Evolutionary conservation across 2,797 vertebrate genomes (phyloP), one percentile per base, ranked within the genome.

Genomic region (Gephyroberyx darwinii): DNA sequence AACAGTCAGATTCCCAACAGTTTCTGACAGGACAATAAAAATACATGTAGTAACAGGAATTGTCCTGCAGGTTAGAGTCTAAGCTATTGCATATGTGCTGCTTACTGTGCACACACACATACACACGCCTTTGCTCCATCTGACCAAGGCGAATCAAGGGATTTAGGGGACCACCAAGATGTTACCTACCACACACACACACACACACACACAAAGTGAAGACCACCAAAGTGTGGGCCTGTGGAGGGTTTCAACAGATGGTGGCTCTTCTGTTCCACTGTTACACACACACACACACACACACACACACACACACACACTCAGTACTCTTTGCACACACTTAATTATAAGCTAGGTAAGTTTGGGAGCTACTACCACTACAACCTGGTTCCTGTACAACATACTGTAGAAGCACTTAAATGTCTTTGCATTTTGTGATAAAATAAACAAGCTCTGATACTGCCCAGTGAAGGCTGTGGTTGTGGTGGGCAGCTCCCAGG

Each of bases 191-290:
- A 52, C 70, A 69, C 63, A 68, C 61, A 67, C 12, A 52, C 70
- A 65, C 63, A 53, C 31, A 63, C 45, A 70, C 43, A 65, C 37
- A 71, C 51, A 64, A 71, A 22, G 33, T 22, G 45, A 69, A 31
- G 83, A 85, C 79, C 82, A 86, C 82, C 84, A 73, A 68, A 72
- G 83, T 56, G 68, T 54, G 63, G 77, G 73, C 83, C 84, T 70
- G 77, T 82, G 83, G 74, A 74, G 33, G 59, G 71, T 35, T 69
- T 76, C 61, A 82, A 50, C 80, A 87, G 81, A 77, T 80, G 85
- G 75, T 76, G 75, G 69, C 55, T 74, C 71, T 55, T 80, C 83
- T 75, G 73, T 78, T 83, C 80, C 84, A 82, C 74, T 55, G 69
- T 47, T 41, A 14, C 48, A 41, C 78, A 64, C 71, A 69, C 12